Evolutionary conservation across 2,888 invertebrate genomes (phyloP).

Genomic region (Orthosia gracilis): DNA sequence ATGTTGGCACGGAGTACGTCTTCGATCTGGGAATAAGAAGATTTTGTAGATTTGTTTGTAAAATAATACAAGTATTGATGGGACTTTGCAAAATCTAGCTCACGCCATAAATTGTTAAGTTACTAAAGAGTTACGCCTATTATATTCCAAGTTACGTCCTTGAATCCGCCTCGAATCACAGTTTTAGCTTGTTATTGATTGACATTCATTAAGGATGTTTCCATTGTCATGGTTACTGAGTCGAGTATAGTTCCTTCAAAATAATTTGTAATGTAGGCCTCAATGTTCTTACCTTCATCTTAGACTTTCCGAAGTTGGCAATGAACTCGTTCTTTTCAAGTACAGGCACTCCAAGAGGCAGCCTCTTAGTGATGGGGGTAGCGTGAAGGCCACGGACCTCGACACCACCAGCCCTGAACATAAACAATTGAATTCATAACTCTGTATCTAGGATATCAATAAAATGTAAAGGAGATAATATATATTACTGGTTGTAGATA

Average conservation of each 20-base stretch:
- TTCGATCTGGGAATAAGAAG: slow-evolving; percentile 74
- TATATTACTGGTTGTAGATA: neutral
- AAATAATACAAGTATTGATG: neutral
- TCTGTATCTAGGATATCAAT: neutral
- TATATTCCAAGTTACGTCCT: too few species aligned
- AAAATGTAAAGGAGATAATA: neutral
- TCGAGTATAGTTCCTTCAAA: too few species aligned
- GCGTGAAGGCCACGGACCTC: slow-evolving; percentile 95
- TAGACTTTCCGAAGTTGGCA: slow-evolving; percentile 90
- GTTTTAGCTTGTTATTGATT: too few species aligned
- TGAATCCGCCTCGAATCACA: too few species aligned
- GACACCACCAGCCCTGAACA: slow-evolving; percentile 93
- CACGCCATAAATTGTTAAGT: too few species aligned
- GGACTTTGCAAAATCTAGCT: too few species aligned
- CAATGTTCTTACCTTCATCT: slow-evolving; percentile 79
- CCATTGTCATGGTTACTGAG: too few species aligned
- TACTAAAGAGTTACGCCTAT: too few species aligned
- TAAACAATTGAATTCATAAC: neutral
- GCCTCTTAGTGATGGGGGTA: slow-evolving; percentile 93
- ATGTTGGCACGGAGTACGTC: slow-evolving; percentile 92
- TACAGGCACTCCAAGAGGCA: slow-evolving; percentile 94
- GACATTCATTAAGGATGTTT: too few species aligned
- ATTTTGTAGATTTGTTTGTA: neutral
- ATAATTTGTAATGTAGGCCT: too few species aligned
- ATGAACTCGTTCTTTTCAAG: slow-evolving; percentile 95